Conservation (phyloP, 2,888 invertebrate genomes). For the Netelia melanura region DNA sequence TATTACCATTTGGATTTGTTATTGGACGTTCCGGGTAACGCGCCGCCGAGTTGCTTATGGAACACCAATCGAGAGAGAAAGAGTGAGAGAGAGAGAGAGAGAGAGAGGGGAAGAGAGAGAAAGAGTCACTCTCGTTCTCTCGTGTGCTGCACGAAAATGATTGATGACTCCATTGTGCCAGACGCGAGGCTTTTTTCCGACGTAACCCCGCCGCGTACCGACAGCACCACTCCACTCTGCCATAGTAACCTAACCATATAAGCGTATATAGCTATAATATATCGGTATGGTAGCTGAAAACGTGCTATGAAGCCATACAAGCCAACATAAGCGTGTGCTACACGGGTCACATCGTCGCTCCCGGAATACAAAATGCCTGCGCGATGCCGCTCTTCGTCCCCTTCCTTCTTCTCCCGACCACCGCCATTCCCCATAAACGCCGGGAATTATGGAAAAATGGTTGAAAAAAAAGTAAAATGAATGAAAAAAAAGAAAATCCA, state of each 20-base stretch:
- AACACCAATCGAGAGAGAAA: constrained; percentile 54
- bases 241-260: constrained; percentile 46
- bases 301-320: constrained; percentile 47
- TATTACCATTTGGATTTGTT: constrained; percentile 32
- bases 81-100: constrained; percentile 16
- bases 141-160: constrained; percentile 79
- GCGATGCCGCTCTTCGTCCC: constrained; percentile 9
- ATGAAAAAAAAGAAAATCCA: constrained; percentile 67
- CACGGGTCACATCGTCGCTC: constrained; percentile 38
- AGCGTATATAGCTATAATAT: constrained; percentile 37
- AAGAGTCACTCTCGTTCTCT: constrained; percentile 69
- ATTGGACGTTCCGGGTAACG: constrained; percentile 55
- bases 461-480: not conserved
- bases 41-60: constrained; percentile 53
- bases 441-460: constrained; percentile 82
- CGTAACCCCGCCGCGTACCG: constrained; percentile 62
- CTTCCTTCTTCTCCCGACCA: constrained; percentile 26
- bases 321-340: constrained; percentile 45
- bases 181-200: constrained; percentile 63
- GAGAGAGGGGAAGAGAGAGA: not conserved
- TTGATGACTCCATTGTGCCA: constrained; percentile 84
- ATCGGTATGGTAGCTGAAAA: constrained; percentile 32
- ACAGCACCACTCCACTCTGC: constrained; percentile 60
- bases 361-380: constrained; percentile 62
- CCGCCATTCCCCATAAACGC: constrained; percentile 81